Evolutionary conservation across 1,140 invertebrate species (phyloP).

Genomic region (Tetramorium parvispinum): DNA sequence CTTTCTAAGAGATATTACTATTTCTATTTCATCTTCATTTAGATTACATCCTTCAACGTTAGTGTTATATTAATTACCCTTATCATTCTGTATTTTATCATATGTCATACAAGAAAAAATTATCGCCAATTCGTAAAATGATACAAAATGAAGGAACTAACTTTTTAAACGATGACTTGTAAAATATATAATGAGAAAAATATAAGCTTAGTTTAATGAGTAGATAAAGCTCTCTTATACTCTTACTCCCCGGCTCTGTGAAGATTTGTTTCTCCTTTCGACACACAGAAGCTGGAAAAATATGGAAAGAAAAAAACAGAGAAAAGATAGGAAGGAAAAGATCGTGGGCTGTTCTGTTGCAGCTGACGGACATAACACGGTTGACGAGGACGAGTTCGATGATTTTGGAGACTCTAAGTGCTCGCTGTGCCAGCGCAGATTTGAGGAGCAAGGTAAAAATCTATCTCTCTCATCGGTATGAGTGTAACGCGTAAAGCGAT

Average conservation of each 20-base stretch:
- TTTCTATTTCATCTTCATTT: conserved; percentile 3
- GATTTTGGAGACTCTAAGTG: conserved; percentile 87
- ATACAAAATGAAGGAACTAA: background rate
- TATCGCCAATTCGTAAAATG: background rate
- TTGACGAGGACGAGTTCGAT: conserved; percentile 88
- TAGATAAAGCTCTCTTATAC: conserved; percentile 3
- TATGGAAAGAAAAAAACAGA: conserved; percentile 18
- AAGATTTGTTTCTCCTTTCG: conserved; percentile 61
- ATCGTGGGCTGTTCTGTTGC: conserved; percentile 87
- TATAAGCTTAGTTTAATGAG: background rate
- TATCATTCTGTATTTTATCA: background rate
- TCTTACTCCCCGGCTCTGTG: background rate
- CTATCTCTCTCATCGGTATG: conserved; percentile 35
- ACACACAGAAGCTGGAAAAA: conserved; percentile 43
- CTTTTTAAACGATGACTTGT: background rate
- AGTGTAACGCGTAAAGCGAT: conserved; percentile 16
- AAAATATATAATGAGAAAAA: background rate
- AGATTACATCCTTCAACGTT: background rate
- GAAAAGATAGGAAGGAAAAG: conserved; percentile 76
- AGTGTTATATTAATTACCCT: background rate
- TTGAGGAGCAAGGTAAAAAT: conserved; percentile 91
- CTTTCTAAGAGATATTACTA: background rate
- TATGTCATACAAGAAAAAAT: background rate
- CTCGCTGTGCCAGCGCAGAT: conserved; percentile 91
- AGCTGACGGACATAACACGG: conserved; percentile 88